Percentiles rank a stretch among this genome's conserved stretches.
These are phyloP conservation scores for Falco columbarius DNA, from an alignment of 2,797 vertebrate genomes.

Conservation along the genomic window DNA sequence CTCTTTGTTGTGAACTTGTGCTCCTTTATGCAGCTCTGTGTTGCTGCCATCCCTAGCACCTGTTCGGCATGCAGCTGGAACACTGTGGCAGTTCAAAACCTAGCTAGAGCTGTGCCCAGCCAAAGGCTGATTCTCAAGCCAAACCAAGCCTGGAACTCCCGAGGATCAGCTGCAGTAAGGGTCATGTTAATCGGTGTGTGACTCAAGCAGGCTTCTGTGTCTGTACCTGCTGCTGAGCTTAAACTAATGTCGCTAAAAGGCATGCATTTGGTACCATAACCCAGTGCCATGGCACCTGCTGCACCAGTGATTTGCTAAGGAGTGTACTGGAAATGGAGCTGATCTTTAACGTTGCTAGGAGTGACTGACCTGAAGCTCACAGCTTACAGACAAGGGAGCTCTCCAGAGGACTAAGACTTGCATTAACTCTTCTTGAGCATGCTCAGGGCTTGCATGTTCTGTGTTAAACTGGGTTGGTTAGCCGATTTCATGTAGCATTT, in stretches of 20 bases:
- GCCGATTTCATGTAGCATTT: not conserved
- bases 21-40: not conserved
- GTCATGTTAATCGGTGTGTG: not conserved
- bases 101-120: not conserved
- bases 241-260: not conserved
- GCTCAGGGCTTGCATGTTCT: not conserved
- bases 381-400: not conserved
- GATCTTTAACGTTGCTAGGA: not conserved
- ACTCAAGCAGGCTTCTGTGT: not conserved
- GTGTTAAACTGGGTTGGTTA: not conserved
- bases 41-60: not conserved
- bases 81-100: not conserved
- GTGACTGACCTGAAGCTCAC: not conserved
- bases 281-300: not conserved
- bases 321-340: not conserved
- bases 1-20: not conserved
- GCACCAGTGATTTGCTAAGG: not conserved
- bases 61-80: not conserved
- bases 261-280: not conserved
- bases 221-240: not conserved
- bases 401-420: not conserved
- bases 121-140: not conserved
- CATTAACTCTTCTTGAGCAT: not conserved
- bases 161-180: not conserved
- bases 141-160: not conserved